A percentile compares a stretch with the other conserved stretches of the same genome.
Evolutionary conservation across 2,888 invertebrate genomes (phyloP).

Genomic region (Cylloceria caligata): DNA sequence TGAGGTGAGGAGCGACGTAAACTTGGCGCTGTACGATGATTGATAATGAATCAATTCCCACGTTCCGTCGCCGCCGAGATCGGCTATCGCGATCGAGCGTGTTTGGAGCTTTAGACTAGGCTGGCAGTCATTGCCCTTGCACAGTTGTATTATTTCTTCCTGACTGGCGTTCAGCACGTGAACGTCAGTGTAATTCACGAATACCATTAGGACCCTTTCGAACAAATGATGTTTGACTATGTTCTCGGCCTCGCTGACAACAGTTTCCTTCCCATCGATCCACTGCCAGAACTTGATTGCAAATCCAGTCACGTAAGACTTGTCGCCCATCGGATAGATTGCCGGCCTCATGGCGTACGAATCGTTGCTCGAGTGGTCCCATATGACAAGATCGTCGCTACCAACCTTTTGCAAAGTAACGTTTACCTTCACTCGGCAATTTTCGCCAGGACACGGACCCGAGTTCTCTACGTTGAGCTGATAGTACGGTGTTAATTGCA

Average conservation of each 20-base stretch:
- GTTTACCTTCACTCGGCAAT: slow-evolving; percentile 86
- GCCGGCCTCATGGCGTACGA: slow-evolving; percentile 91
- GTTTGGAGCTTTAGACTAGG: slow-evolving; percentile 91
- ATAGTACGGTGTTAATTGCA: slow-evolving; percentile 77
- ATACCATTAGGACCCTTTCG: slow-evolving; percentile 91
- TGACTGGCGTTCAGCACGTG: slow-evolving; percentile 92
- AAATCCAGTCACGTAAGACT: slow-evolving; percentile 89
- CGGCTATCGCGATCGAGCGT: slow-evolving; percentile 89
- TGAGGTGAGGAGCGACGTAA: slow-evolving; percentile 74
- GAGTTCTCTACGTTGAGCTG: slow-evolving; percentile 89
- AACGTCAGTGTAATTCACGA: slow-evolving; percentile 90
- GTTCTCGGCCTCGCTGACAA: slow-evolving; percentile 49
- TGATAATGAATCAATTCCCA: slow-evolving; percentile 91
- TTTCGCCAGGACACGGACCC: slow-evolving; percentile 90
- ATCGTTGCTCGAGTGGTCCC: slow-evolving; percentile 88
- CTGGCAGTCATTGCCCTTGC: slow-evolving; percentile 88
- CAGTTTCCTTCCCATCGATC: slow-evolving; percentile 84
- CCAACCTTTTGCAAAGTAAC: slow-evolving; percentile 86
- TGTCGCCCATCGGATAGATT: slow-evolving; percentile 85
- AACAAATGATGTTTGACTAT: slow-evolving; percentile 84
- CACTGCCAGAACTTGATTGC: slow-evolving; percentile 94
- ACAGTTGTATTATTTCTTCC: slow-evolving; percentile 91
- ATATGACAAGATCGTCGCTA: slow-evolving; percentile 86
- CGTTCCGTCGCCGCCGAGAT: slow-evolving; percentile 91
- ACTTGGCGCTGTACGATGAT: slow-evolving; percentile 77